A percentile compares a stretch with the other conserved stretches of the same genome.
Conservation (phyloP, 2,888 invertebrate species). For the Drosophila falleni region DNA sequence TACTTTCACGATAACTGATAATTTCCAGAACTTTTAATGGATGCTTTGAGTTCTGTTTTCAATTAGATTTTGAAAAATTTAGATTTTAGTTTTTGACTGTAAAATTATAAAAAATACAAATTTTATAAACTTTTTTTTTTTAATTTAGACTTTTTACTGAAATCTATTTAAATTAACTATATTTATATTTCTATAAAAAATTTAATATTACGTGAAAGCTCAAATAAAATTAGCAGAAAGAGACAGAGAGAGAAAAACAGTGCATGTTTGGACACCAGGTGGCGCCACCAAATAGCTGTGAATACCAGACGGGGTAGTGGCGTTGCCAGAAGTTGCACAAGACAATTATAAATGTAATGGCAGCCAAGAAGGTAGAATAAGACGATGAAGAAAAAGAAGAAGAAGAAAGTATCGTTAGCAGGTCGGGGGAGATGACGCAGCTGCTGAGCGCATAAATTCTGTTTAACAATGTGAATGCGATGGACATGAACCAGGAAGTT, state of each 20-base stretch:
- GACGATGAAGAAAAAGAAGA: slow-evolving; percentile 13
- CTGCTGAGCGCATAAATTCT: slow-evolving; percentile 78
- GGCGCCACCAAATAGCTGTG: slow-evolving; percentile 29
- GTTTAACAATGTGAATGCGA: slow-evolving; percentile 68
- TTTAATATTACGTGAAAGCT: background rate
- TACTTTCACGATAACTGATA: too few species aligned
- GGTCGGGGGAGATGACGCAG: slow-evolving; percentile 39
- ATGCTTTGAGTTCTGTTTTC: too few species aligned
- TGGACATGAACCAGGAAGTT: slow-evolving; percentile 47
- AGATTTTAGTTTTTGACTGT: too few species aligned
- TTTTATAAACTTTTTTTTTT: too few species aligned
- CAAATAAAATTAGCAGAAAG: slow-evolving; percentile 3
- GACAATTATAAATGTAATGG: slow-evolving; percentile 80
- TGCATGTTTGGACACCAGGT: slow-evolving; percentile 38
- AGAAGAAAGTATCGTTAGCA: slow-evolving; percentile 18
- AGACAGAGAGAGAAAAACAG: background rate
- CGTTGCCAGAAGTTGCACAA: slow-evolving; percentile 72
- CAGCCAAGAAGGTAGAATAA: slow-evolving; percentile 42
- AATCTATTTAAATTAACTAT: background rate
- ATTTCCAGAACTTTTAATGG: too few species aligned
- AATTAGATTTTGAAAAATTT: too few species aligned
- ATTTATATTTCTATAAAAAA: background rate
- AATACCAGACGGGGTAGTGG: slow-evolving; percentile 26
- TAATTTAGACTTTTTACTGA: too few species aligned
- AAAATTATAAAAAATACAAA: too few species aligned